These are phyloP conservation scores for Agriopis marginaria DNA, from an alignment of 2,888 invertebrate species.

Conservation along the genomic window DNA sequence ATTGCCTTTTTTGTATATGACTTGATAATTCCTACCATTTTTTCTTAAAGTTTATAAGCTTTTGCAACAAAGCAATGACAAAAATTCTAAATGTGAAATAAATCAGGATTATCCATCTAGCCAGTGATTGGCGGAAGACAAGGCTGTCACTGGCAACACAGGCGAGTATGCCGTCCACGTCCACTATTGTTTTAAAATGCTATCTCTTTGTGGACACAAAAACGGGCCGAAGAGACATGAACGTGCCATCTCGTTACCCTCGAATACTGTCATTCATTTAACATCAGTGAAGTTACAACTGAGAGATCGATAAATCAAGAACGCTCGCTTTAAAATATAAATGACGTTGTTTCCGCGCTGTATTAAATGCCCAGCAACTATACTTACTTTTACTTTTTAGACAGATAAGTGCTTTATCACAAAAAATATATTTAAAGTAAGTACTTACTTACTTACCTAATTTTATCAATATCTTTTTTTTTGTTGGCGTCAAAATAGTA, in stretches of 20 bases:
- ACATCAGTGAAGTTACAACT: constrained; percentile 37
- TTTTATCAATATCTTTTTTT: background rate
- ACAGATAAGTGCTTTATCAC: no score
- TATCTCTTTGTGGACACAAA: constrained; percentile 60
- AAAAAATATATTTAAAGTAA: background rate
- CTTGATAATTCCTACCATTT: background rate
- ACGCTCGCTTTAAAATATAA: constrained; percentile 11
- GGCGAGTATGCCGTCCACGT: constrained; percentile 67
- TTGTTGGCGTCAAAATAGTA: no score
- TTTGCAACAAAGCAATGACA: constrained; percentile 10
- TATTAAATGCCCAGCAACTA: background rate
- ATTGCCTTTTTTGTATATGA: background rate
- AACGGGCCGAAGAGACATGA: constrained; percentile 52
- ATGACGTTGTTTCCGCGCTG: background rate
- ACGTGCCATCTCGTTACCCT: constrained; percentile 62
- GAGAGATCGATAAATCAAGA: constrained; percentile 34
- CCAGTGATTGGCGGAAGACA: constrained; percentile 63
- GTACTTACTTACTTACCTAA: no score
- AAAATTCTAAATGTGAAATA: constrained; percentile 28
- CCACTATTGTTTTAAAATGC: constrained; percentile 75
- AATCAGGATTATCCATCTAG: constrained; percentile 32
- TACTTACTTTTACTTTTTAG: background rate
- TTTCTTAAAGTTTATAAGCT: background rate
- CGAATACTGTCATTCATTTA: constrained; percentile 48
- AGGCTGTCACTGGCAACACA: constrained; percentile 52